Base-by-base conservation (phyloP, 2,888 invertebrate genomes). In the Amiota mariae region DNA sequence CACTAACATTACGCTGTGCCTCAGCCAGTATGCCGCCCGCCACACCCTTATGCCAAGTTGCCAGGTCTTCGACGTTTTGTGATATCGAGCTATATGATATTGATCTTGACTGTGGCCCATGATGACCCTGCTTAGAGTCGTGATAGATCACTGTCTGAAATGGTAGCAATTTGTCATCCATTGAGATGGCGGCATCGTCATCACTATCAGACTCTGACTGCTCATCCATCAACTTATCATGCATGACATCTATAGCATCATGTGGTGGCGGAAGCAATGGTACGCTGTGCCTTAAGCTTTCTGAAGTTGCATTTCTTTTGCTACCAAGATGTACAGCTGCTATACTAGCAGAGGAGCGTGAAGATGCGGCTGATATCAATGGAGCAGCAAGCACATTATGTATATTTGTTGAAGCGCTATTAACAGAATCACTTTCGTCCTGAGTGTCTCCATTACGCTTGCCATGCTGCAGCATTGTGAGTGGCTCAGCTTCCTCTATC, bases 401-500 rank as follows among this genome's bases (percentile, higher is more conserved):
- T 83, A 89, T 87, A 75, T 87, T 90, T 73, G 81, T 85, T 73
- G 87, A 89, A 77, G 85, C 89, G 78, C 88, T 88, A 75, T 87
- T 88, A 64, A 82, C 77, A 10, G 89, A 87, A 71, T 89, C 89
- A 46, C 79, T 74, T 68, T 61, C 76, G 12, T 85, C 85, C 78
- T 84, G 78, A 46, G 77, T 80, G 47, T 84, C 18, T 18, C 72
- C 74, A 47, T 73, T 75, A 49, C 74, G 59, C 67, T 76, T 76
- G 10, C 73, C 74, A 49, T 67, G 66, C 11, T 72, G 75, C n/a
- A 68, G 46, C 79, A 80, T 82, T 57, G 92, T 92, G 72, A 91
- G 90, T 6, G 92, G 92, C 70, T 91, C 91, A 3, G 89, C 89
- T 85, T 93, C 93, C 81, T 93, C 93, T 4, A 93, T 91, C 71